A percentile compares a stretch with the other conserved stretches of the same genome.
Evolutionary conservation across 2,888 invertebrate genomes (phyloP).

Genomic region (Cerastoderma edule): DNA sequence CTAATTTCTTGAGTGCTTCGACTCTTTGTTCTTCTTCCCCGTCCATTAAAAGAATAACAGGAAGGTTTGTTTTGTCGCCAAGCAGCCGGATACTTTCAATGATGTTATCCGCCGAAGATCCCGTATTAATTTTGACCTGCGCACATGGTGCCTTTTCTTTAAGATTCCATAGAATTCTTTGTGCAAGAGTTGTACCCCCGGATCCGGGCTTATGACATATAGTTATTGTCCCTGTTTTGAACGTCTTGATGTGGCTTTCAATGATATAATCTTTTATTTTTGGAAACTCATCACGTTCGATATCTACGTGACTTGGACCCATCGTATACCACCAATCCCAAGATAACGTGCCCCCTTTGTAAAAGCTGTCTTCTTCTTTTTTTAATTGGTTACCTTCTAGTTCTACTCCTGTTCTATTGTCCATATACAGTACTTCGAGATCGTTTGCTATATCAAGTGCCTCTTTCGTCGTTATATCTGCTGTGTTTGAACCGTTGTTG

Average conservation of each 20-base stretch:
- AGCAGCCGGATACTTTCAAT: constrained; percentile 52
- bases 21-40: constrained; percentile 66
- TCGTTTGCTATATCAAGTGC: constrained; percentile 47
- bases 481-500: constrained; percentile 6
- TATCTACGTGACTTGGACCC: constrained; percentile 58
- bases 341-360: constrained; percentile 61
- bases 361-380: constrained; percentile 62
- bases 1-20: constrained; percentile 31
- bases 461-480: constrained; percentile 37
- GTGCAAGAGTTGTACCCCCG: constrained; percentile 68
- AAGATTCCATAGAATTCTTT: constrained; percentile 65
- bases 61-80: constrained; percentile 55
- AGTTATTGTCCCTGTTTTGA: constrained; percentile 52
- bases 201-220: constrained; percentile 65
- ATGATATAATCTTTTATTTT: constrained; percentile 38
- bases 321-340: constrained; percentile 64
- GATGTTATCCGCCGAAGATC: constrained; percentile 40
- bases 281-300: constrained; percentile 50
- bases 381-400: constrained; percentile 40
- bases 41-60: constrained; percentile 61
- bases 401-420: constrained; percentile 24
- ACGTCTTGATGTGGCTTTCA: constrained; percentile 26
- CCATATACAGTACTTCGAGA: constrained; percentile 43
- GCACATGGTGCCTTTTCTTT: constrained; percentile 57
- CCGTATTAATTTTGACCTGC: constrained; percentile 53